phyloP scores from a whole-genome alignment of 2,113 vertebrate species.

The Lampris megalopsis region DNA sequence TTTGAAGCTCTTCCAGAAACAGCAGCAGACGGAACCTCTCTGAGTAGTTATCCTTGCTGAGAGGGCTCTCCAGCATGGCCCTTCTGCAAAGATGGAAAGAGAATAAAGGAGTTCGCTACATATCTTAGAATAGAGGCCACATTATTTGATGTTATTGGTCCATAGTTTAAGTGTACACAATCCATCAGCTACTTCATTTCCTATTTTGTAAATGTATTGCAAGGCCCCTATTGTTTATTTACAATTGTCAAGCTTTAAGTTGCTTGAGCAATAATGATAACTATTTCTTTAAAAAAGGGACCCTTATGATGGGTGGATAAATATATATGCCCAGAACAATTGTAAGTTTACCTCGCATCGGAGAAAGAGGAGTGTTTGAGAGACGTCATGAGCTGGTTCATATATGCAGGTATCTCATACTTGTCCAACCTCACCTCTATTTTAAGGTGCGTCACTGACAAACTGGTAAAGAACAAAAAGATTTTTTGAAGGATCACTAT shows the following conservation, averaged over 20 bases:
- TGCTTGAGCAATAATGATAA: no score
- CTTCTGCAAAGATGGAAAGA: constrained; percentile 49
- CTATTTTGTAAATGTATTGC: neutral
- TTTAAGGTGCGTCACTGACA: constrained; percentile 18
- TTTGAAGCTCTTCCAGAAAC: constrained; percentile 92
- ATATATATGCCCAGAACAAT: neutral
- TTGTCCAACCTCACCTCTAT: accelerated
- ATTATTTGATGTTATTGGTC: neutral
- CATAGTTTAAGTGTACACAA: no score
- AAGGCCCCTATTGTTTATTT: neutral
- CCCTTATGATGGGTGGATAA: no score
- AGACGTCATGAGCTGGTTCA: constrained; percentile 40
- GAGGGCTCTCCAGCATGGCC: constrained; percentile 68
- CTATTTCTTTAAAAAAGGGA: no score
- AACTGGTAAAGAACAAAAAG: constrained; percentile 51
- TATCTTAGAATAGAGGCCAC: neutral
- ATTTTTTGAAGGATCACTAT: neutral
- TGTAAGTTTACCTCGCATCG: constrained; percentile 36
- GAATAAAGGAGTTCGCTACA: neutral
- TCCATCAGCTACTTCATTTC: neutral
- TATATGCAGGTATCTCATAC: constrained; percentile 37
- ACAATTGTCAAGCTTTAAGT: constrained; percentile 18
- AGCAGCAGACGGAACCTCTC: constrained; percentile 86
- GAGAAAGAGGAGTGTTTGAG: neutral
- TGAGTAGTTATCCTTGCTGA: constrained; percentile 83